Conservation (phyloP, 2,888 invertebrate genomes). For the Callimorpha dominula region DNA sequence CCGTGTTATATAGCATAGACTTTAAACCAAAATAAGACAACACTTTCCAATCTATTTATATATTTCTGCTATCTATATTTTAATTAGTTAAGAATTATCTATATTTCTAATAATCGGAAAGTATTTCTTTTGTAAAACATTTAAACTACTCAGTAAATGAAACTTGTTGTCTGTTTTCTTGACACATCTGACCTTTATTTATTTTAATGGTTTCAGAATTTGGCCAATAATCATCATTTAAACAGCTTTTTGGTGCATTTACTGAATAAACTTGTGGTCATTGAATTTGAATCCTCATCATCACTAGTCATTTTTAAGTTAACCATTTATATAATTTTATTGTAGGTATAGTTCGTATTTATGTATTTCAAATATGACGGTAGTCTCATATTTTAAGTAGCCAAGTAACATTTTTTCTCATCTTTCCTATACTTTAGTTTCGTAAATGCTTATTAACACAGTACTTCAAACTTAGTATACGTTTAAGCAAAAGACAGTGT, state of each 20-base stretch:
- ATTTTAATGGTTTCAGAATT: not conserved
- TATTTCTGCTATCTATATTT: not conserved
- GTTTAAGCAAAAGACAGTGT: not conserved
- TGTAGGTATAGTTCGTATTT: slow-evolving; percentile 1
- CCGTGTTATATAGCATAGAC: not conserved
- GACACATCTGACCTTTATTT: not conserved
- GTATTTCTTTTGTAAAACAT: not conserved
- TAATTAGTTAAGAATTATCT: not conserved
- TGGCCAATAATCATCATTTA: not conserved
- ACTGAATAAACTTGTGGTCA: not conserved
- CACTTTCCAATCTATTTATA: not conserved
- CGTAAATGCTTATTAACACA: not conserved
- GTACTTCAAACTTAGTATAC: not conserved
- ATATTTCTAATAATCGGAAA: not conserved
- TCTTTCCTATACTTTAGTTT: not conserved
- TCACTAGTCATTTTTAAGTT: not conserved
- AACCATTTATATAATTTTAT: not conserved
- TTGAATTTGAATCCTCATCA: not conserved
- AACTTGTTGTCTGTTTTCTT: too few relatives aligned
- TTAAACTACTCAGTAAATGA: not conserved
- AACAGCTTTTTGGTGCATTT: not conserved
- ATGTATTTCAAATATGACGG: not conserved
- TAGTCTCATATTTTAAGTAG: not conserved
- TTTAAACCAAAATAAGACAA: too few relatives aligned
- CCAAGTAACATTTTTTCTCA: not conserved